Conservation (phyloP, 2,888 invertebrate species). For the Ctena decussata region DNA sequence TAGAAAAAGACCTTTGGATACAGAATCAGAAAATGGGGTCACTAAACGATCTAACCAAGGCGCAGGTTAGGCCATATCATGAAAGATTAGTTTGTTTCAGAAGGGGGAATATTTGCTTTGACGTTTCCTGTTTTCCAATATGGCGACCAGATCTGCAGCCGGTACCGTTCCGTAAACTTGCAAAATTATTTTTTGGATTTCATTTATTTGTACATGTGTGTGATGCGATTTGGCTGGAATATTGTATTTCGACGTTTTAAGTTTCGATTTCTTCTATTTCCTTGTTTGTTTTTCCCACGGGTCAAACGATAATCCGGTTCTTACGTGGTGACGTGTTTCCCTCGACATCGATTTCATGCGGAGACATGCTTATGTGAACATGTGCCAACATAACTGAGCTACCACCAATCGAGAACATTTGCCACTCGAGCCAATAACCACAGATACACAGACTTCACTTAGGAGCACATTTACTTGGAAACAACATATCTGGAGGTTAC, state of each 20-base stretch:
- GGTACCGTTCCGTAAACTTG: constrained; percentile 71
- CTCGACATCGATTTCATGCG: constrained; percentile 79
- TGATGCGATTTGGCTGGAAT: constrained; percentile 66
- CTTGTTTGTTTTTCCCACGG: constrained; percentile 24
- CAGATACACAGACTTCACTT: constrained; percentile 70
- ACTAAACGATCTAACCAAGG: constrained; percentile 86
- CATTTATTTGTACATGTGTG: constrained; percentile 29
- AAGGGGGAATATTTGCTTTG: constrained; percentile 68
- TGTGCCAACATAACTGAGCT: constrained; percentile 76
- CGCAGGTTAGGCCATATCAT: constrained; percentile 83
- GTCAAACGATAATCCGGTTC: constrained; percentile 56
- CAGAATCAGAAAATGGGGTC: constrained; percentile 86
- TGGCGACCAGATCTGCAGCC: constrained; percentile 82
- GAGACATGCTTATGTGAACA: constrained; percentile 81
- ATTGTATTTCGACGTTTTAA: constrained; percentile 48
- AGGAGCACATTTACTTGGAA: constrained; percentile 68
- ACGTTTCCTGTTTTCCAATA: constrained; percentile 80
- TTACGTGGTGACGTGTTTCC: constrained; percentile 64
- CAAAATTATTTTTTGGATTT: constrained; percentile 71
- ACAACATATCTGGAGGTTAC: constrained; percentile 44
- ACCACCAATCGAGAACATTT: constrained; percentile 74
- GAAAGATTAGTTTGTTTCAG: constrained; percentile 71
- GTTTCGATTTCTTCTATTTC: constrained; percentile 44
- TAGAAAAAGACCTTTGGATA: constrained; percentile 86
- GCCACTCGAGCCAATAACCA: constrained; percentile 64